Percentiles rank a stretch among this genome's conserved stretches.
Evolutionary conservation across 1,140 invertebrate genomes (phyloP).

Genomic region (Anastatus disparis): DNA sequence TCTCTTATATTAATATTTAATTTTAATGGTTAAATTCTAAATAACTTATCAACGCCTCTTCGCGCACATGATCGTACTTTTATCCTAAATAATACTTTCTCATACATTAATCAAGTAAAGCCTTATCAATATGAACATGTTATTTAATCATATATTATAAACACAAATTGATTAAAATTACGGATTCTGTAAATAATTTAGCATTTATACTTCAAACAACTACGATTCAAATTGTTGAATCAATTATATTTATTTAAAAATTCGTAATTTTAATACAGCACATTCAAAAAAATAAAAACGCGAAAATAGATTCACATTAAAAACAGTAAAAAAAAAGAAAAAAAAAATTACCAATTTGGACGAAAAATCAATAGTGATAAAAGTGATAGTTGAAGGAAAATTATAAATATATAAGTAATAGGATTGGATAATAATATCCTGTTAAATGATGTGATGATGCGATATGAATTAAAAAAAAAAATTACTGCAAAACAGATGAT

Average conservation of each 20-base stretch:
- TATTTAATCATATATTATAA: neutral
- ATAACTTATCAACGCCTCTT: constrained; percentile 17
- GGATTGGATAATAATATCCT: constrained; percentile 16
- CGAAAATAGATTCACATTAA: constrained; percentile 12
- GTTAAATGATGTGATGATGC: constrained; percentile 22
- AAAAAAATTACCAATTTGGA: constrained; percentile 37
- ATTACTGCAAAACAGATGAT: constrained; percentile 13
- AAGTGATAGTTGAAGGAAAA: too few relatives aligned
- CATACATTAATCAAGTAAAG: neutral
- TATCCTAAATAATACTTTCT: constrained; percentile 11
- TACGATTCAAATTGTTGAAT: neutral
- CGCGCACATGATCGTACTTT: constrained; percentile 34
- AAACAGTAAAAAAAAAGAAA: too few relatives aligned
- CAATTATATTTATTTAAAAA: neutral
- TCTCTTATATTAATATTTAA: constrained; percentile 15
- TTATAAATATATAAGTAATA: constrained; percentile 3
- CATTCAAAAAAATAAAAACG: neutral
- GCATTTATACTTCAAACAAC: neutral
- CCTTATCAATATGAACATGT: neutral
- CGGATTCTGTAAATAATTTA: neutral
- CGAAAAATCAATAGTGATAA: neutral
- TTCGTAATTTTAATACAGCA: constrained; percentile 19
- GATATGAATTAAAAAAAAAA: constrained; percentile 32
- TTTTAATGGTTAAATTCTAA: constrained; percentile 2
- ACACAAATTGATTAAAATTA: neutral